These are phyloP conservation scores for Xenentodon cancila DNA, from an alignment of 2,797 vertebrate genomes.

Conservation along the genomic window DNA sequence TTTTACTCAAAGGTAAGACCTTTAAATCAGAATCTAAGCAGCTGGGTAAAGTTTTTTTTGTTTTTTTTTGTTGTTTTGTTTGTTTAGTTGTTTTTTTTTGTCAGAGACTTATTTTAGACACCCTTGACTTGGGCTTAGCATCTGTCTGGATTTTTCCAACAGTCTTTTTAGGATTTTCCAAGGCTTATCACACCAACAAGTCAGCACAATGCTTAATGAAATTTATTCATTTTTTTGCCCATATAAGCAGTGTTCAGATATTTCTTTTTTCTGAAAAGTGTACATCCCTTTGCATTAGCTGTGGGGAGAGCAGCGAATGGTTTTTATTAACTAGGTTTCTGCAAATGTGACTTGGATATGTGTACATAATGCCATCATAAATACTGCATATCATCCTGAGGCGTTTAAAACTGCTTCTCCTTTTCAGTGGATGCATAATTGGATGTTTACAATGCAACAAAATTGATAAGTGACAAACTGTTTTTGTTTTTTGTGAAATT, in stretches of 20 bases:
- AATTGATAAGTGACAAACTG: slow-evolving; percentile 23
- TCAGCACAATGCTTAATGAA: slow-evolving; percentile 50
- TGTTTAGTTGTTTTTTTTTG: neutral
- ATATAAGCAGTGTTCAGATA: slow-evolving; percentile 61
- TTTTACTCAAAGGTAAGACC: slow-evolving; percentile 53
- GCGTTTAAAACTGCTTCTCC: slow-evolving; percentile 23
- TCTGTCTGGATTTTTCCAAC: slow-evolving; percentile 33
- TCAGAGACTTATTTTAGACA: slow-evolving; percentile 44
- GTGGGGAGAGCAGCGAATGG: slow-evolving; percentile 87
- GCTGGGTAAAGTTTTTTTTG: slow-evolving; percentile 31
- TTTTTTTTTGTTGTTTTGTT: slow-evolving; percentile 25
- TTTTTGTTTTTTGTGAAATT: neutral
- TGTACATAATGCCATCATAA: slow-evolving; percentile 76
- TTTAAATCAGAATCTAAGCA: slow-evolving; percentile 46
- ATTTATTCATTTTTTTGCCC: slow-evolving; percentile 40
- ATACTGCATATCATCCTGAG: slow-evolving; percentile 65
- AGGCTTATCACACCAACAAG: slow-evolving; percentile 56
- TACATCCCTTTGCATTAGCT: slow-evolving; percentile 79
- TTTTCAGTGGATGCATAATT: slow-evolving; percentile 51
- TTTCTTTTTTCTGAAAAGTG: slow-evolving; percentile 62
- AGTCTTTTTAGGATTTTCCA: slow-evolving; percentile 51
- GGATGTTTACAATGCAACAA: slow-evolving; percentile 43
- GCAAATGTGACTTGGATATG: slow-evolving; percentile 79
- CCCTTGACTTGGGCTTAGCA: slow-evolving; percentile 42
- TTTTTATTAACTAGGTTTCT: slow-evolving; percentile 77